Evolutionary conservation across 2,888 invertebrate genomes (phyloP).

Genomic region (Leptopilina syphax): DNA sequence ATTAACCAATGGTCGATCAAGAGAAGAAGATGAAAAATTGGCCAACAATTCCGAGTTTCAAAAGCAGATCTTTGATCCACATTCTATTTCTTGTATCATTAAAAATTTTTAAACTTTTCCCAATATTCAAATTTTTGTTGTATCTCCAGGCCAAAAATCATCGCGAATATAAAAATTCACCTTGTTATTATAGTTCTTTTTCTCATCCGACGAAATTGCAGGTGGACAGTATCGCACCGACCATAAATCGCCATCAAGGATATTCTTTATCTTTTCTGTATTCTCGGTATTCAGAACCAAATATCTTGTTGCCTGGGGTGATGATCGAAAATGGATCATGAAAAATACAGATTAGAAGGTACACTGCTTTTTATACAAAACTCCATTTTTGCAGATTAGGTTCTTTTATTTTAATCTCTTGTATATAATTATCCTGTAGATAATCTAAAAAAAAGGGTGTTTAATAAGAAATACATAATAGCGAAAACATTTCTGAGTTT

Average conservation of each 20-base stretch:
- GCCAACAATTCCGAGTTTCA: conserved; percentile 20
- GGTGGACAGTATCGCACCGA: conserved; percentile 48
- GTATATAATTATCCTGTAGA: too few relatives aligned
- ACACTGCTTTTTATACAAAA: too few relatives aligned
- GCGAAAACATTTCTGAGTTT: neutral
- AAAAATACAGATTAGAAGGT: too few relatives aligned
- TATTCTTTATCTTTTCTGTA: conserved; percentile 26
- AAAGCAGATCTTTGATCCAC: conserved; percentile 35
- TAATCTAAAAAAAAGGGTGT: neutral
- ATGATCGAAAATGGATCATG: too few relatives aligned
- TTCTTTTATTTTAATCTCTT: too few relatives aligned
- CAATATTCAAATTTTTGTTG: neutral
- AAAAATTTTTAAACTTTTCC: neutral
- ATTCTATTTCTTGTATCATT: neutral
- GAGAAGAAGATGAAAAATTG: conserved; percentile 49
- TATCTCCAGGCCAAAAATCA: neutral
- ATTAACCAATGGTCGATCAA: conserved; percentile 71
- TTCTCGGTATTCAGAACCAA: neutral
- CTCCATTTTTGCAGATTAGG: too few relatives aligned
- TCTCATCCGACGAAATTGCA: neutral
- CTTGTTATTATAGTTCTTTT: conserved; percentile 26
- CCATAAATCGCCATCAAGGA: conserved; percentile 45
- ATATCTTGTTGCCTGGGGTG: neutral
- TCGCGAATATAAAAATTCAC: conserved; percentile 24
- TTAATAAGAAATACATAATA: neutral